A percentile compares a stretch with the other conserved stretches of the same genome.
phyloP scores from a whole-genome alignment of 92 coral and sea anemone genomes.

The Phenganax stokvisi region DNA sequence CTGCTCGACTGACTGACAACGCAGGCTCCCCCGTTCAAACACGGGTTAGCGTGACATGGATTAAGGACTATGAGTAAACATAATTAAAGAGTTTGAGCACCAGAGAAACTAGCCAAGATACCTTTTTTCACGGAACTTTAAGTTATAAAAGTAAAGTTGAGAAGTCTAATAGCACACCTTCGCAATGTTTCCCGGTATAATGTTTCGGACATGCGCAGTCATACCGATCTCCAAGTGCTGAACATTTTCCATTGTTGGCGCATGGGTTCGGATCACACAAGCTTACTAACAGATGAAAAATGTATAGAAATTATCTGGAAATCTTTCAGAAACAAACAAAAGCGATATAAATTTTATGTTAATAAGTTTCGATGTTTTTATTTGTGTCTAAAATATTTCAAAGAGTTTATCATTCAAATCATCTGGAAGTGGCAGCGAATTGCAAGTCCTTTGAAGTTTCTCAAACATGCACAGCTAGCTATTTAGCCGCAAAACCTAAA shows the following conservation, averaged over 20 bases:
- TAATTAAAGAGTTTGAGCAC: too few species aligned
- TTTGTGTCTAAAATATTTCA: too few species aligned
- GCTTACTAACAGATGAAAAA: not conserved
- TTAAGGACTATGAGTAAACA: slow-evolving; percentile 48
- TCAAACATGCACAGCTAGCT: too few species aligned
- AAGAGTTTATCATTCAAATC: not conserved
- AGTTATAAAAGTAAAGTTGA: too few species aligned
- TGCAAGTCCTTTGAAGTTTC: not conserved
- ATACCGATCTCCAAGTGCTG: not conserved
- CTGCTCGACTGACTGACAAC: slow-evolving; percentile 59
- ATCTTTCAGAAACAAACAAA: not conserved
- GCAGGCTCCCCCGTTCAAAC: slow-evolving; percentile 88
- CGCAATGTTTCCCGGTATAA: too few species aligned
- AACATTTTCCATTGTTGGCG: slow-evolving; percentile 64
- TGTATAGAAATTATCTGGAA: not conserved
- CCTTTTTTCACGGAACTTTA: too few species aligned
- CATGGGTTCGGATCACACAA: slow-evolving; percentile 69
- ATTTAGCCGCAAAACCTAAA: too few species aligned
- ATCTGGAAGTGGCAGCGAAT: not conserved
- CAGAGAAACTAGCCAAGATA: too few species aligned
- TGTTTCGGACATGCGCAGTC: too few species aligned
- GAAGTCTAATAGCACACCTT: too few species aligned
- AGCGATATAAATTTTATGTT: not conserved
- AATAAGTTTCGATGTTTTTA: too few species aligned
- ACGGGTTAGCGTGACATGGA: slow-evolving; percentile 59